Base-by-base conservation (phyloP, 2,113 vertebrate species). In the Arothron firmamentum region DNA sequence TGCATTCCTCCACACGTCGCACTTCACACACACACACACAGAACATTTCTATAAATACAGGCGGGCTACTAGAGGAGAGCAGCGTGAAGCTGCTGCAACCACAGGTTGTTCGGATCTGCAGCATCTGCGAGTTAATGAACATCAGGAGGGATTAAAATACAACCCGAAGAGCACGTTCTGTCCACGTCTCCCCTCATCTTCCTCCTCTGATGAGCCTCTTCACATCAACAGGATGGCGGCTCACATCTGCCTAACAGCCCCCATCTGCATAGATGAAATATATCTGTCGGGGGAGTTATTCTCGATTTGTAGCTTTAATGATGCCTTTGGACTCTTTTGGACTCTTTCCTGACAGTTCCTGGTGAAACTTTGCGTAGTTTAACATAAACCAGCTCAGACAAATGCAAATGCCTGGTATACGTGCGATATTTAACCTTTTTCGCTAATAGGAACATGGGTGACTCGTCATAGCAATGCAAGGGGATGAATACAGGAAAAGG, bases 311-410 rank as follows among this genome's bases (percentile, higher is more conserved):
- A 77, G 61, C 68, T 46, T 48, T 63, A 73, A 85, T 77, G 56
- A 56, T 2, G 20, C 55, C 75, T 81, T 83, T 84, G 75, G 81
- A 77, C 75, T 63, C 59, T 75, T 85, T 86, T 86, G 79, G 76
- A 81, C 83, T 74, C 81, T 80, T 81, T 85, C 31, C 16, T 18
- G 34, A 67, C 14, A 28, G 23, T 47, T 48, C 17, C 43, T 5
- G 15, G 15, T 45, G 16, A 45, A 45, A 45, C 34, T 10, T 45
- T 17, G 16, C 1, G 16, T 17, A 10, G 16, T 45, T 17, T 45
- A 12, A 16, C 43, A 12, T 52, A 3, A n/a, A n/a, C 9, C 46
- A 9, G n/a, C 46, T 9, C 6, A 7, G 25, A 7, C 3, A 28
- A 28, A 28, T 28, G 25, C 25, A 28, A 28, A 28, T 5, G 4